Evolutionary conservation across 2,113 vertebrate species (phyloP), one percentile per base, ranked within the genome.

Genomic region (Nycticebus coucang): DNA sequence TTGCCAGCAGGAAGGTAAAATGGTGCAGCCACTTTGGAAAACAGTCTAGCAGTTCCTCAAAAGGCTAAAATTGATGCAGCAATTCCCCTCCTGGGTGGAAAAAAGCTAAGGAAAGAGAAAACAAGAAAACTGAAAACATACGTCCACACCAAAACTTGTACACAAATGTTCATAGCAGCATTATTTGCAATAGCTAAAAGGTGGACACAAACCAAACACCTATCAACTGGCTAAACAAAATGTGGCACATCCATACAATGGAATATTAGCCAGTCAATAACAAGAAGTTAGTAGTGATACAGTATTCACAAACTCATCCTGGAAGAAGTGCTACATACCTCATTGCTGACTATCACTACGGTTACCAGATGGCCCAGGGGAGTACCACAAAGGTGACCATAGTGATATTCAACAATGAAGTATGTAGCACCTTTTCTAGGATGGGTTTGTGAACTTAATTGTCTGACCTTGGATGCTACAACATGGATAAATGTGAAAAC

Each of bases 161-260:
- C 33, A 45, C 60, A 68, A 68, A 69, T 37, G 59, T 84, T 84
- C 68, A 92, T 0, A 79, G 59, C 4, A 45, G 55, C 14, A 59
- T 90, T 62, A 93, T 79, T 15, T 37, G 19, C 82, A 83, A 83
- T 19, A 93, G 53, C 21, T n/a, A 60, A 93, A 90, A 93, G 13
- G 28, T 41, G 21, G 75, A 82, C 86, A 90, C 50, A 80, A 74
- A 22, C 60, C 69, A 94, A 81, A 77, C 41, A 15, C 90, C 77
- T 77, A 79, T 17, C 33, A 78, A 13, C 1, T 26, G 37, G 21
- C 77, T 53, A 87, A 53, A 89, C 41, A 87, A 81, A 96, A 93
- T 41, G 26, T 57, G 21, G 22, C 15, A 41, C 30, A 80, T 75
- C 81, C 57, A 82, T 1, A 93, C 35, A 41, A 72, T 18, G 81